Conservation (phyloP, 2,888 invertebrate genomes). For the Harpagoxenus sublaevis region DNA sequence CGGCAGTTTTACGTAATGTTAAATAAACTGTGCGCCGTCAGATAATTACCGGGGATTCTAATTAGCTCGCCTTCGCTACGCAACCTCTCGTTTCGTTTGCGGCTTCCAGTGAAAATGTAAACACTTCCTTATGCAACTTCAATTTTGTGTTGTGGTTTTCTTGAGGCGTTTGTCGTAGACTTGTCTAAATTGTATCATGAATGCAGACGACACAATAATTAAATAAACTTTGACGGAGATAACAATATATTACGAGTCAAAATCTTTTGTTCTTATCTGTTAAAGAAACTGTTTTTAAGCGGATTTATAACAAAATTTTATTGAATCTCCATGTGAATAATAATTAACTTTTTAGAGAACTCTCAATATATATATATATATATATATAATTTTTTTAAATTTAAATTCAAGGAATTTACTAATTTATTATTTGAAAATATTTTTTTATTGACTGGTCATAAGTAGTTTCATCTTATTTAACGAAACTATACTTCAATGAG, state of each 20-base stretch:
- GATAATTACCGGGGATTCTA: slow-evolving; percentile 22
- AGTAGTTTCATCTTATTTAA: neutral
- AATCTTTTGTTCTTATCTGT: neutral
- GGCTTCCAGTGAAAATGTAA: slow-evolving; percentile 27
- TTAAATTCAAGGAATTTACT: slow-evolving; percentile 1
- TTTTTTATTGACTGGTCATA: neutral
- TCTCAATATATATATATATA: neutral
- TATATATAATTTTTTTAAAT: neutral
- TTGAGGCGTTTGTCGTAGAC: neutral
- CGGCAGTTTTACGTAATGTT: slow-evolving; percentile 34
- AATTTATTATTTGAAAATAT: neutral
- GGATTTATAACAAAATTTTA: neutral
- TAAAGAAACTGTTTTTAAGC: neutral
- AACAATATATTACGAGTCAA: neutral
- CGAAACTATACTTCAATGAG: neutral
- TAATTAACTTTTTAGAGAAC: neutral
- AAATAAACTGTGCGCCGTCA: neutral
- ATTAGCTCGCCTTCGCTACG: slow-evolving; percentile 11
- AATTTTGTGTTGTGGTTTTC: slow-evolving; percentile 1
- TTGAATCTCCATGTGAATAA: neutral
- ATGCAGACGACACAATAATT: neutral
- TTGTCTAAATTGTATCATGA: neutral
- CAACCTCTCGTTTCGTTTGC: neutral
- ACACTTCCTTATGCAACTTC: neutral
- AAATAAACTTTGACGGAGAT: neutral